Evolutionary conservation across 2,888 invertebrate genomes (phyloP).

Genomic region (Troides helena): DNA sequence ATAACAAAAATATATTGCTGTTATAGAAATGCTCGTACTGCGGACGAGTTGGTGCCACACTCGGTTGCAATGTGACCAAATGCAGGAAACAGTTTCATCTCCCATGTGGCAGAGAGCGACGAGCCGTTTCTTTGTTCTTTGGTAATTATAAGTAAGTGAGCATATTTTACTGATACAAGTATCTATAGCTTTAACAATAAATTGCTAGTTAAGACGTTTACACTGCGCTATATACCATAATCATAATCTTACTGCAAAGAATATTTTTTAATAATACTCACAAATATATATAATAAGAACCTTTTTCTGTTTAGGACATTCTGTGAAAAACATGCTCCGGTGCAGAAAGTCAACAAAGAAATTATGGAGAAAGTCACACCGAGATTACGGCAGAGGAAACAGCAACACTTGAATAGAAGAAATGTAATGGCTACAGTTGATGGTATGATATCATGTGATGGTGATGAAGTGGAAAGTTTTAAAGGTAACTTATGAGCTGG

Average conservation of each 20-base stretch:
- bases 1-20: too few relatives aligned
- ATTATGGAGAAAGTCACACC: slow-evolving; percentile 53
- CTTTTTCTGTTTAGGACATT: slow-evolving; percentile 74
- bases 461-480: neutral
- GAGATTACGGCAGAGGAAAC: slow-evolving; percentile 40
- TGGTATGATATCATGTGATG: neutral
- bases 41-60: slow-evolving; percentile 82
- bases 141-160: slow-evolving; percentile 77
- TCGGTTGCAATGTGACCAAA: slow-evolving; percentile 83
- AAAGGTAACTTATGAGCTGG: neutral
- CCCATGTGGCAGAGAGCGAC: slow-evolving; percentile 84
- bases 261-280: neutral
- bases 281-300: neutral
- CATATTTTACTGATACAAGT: neutral
- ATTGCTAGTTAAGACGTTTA: too few relatives aligned
- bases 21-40: slow-evolving; percentile 86
- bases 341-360: slow-evolving; percentile 61
- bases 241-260: neutral
- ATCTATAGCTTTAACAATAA: too few relatives aligned
- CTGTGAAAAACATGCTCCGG: slow-evolving; percentile 82
- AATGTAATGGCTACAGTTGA: neutral
- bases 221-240: too few relatives aligned
- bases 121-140: slow-evolving; percentile 83
- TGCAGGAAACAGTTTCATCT: slow-evolving; percentile 88
- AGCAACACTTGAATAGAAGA: neutral